A percentile compares a stretch with the other conserved stretches of the same genome.
phyloP scores from a whole-genome alignment of 2,113 vertebrate species.

The Neopipo cinnamomea region DNA sequence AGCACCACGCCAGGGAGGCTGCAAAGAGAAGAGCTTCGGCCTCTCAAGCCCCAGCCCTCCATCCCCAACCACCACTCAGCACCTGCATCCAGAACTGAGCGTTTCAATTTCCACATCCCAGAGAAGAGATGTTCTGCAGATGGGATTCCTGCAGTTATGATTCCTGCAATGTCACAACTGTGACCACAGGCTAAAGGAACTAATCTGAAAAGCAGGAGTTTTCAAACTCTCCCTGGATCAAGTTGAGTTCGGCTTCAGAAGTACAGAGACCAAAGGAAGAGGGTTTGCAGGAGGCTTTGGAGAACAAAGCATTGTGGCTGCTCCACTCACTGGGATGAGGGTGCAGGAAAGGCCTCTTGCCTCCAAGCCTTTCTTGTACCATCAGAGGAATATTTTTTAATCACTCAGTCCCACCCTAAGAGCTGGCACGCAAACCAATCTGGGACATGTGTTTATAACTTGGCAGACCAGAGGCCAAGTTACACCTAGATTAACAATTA shows the following conservation, averaged over 20 bases:
- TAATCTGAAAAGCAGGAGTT: background rate
- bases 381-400: background rate
- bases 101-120: background rate
- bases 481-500: background rate
- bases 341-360: background rate
- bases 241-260: background rate
- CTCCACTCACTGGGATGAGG: background rate
- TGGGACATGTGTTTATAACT: background rate
- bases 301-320: background rate
- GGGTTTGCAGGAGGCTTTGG: background rate
- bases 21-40: background rate
- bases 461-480: background rate
- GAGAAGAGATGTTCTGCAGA: background rate
- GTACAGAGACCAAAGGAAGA: background rate
- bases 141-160: rapidly evolving
- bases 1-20: background rate
- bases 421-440: background rate
- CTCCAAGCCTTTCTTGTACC: background rate
- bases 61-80: background rate
- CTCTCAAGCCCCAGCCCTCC: background rate
- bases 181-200: background rate
- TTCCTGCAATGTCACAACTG: background rate
- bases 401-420: background rate
- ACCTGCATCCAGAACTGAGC: background rate
- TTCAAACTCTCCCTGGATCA: background rate